Evolutionary conservation across 2,797 vertebrate genomes (phyloP).

Genomic region (Sciurus carolinensis): DNA sequence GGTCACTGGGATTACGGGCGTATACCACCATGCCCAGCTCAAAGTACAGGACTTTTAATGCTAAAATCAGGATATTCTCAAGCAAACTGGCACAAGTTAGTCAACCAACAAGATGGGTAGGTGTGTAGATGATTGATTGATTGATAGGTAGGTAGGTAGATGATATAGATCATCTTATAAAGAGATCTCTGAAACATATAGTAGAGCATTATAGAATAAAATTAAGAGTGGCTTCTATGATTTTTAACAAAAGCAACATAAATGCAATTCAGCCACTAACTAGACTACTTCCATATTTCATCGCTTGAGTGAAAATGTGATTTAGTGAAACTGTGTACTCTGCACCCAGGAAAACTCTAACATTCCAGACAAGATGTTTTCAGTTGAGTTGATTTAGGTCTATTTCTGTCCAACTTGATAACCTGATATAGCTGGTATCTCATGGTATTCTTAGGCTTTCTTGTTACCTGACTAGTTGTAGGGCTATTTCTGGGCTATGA

Average conservation of each 20-base stretch:
- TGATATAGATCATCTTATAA: neutral
- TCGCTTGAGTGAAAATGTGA: neutral
- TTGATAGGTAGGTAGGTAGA: neutral
- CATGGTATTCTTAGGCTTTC: neutral
- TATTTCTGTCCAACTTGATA: neutral
- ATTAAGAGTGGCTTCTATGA: neutral
- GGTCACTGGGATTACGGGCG: no score
- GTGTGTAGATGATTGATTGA: neutral
- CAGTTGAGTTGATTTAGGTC: neutral
- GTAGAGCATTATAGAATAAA: neutral
- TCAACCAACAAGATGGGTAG: neutral
- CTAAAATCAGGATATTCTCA: neutral
- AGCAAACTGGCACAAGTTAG: neutral
- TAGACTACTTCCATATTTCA: neutral
- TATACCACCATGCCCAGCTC: neutral
- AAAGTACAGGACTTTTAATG: neutral
- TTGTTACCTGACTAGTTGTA: neutral
- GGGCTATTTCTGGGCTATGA: conserved; percentile 21
- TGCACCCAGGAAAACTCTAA: neutral
- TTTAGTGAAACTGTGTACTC: neutral
- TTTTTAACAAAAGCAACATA: conserved; percentile 40
- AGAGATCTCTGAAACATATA: neutral
- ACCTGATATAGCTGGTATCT: neutral
- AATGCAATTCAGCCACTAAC: neutral
- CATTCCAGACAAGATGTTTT: neutral